phyloP scores from a whole-genome alignment of 2,888 invertebrate genomes.

The Lochmaea crataegi region DNA sequence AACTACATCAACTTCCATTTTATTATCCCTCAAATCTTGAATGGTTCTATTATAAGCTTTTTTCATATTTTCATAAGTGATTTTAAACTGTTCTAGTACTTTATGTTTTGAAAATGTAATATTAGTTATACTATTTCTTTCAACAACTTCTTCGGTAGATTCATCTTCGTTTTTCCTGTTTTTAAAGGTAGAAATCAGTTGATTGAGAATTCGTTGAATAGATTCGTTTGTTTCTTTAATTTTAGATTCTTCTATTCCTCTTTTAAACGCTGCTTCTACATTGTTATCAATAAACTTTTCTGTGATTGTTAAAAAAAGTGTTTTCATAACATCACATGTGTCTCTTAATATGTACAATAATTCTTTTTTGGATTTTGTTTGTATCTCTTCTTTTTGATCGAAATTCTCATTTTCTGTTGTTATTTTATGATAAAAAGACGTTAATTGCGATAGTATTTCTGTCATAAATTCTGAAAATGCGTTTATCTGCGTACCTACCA shows the following conservation, averaged over 20 bases:
- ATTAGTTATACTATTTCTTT: not conserved
- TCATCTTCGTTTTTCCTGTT: not conserved
- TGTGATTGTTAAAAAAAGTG: not conserved
- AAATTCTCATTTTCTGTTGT: not conserved
- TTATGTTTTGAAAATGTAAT: not conserved
- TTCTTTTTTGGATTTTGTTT: not conserved
- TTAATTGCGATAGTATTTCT: not conserved
- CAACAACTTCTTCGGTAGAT: not conserved
- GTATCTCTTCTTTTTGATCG: too few relatives aligned
- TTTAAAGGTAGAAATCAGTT: not conserved
- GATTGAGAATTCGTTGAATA: not conserved
- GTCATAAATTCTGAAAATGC: conserved; percentile 5
- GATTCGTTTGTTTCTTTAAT: not conserved
- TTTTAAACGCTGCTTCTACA: conserved; percentile 2
- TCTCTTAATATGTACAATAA: conserved; percentile 6
- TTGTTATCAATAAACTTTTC: not conserved
- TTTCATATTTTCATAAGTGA: not conserved
- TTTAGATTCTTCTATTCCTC: not conserved
- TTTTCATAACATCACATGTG: conserved; percentile 7
- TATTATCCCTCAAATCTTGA: not conserved
- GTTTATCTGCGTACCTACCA: too few relatives aligned
- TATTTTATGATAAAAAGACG: not conserved
- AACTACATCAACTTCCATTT: not conserved
- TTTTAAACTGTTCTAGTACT: not conserved
- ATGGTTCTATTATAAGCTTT: not conserved